Evolutionary conservation across 2,797 vertebrate species (phyloP), one percentile per base, ranked within the genome.

Genomic region (Pyrrhura leucotis): DNA sequence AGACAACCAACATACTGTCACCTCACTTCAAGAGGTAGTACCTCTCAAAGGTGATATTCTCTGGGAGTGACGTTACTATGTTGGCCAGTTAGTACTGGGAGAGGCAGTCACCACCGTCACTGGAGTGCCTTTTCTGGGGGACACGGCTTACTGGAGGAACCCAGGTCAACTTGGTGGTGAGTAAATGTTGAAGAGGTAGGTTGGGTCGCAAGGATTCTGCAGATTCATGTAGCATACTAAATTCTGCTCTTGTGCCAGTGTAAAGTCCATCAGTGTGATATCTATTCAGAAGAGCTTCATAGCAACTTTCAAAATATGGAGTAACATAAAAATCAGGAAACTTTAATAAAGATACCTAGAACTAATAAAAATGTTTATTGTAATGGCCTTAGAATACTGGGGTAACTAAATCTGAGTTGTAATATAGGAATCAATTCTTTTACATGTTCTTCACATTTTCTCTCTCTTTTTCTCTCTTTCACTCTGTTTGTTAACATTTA

Each of bases 391-490:
- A 96, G 90, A 93, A 80, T 85, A 89, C 39, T 83, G 89, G 88
- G 71, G 86, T 92, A 94, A 92, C 82, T 95, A 95, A 92, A 96
- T 83, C 42, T 31, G 71, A 96, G 65, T 78, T 95, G 90, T 94
- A 92, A 87, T 85, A 72, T 63, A 96, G 96, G 95, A 95, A 84
- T 86, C 93, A 95, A 95, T 94, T 97, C 97, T 96, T 98, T 96
- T 98, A 96, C 90, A 93, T 98, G 98, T 97, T 97, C 97, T 97
- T 98, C 98, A 97, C 93, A 96, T 97, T 97, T 92, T 97, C 94
- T 98, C 95, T 97, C 87, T 97, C 50, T 97, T 85, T 96, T 95
- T 98, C 85, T 97, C 92, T 98, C 88, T 96, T 92, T 98, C 93
- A 0, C 97, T 97, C 95, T 92, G 95, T 98, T 97, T 98, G 97